Base-by-base conservation (phyloP, 2,113 vertebrate species). In the Melozone crissalis region DNA sequence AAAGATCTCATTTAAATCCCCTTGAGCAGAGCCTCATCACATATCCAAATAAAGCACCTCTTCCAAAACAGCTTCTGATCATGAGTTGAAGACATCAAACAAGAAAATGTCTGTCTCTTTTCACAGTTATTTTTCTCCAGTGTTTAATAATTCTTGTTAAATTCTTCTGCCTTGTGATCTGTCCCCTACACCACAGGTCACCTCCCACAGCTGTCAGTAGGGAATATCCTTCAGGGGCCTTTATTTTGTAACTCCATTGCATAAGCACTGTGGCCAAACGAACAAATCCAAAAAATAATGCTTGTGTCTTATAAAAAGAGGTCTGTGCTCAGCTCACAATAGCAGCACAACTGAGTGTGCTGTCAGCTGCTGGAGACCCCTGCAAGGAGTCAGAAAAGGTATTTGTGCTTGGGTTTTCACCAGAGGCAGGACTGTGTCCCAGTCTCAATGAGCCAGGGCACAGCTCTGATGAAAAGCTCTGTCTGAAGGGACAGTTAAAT, bases 81-180 rank as follows among this genome's bases (percentile, higher is more conserved):
- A 79, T 62, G 84, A 94, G 75, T 27, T 87, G 73, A 84, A 92
- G 73, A 80, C 75, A 88, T 73, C 62, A 76, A 93, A 63, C 55
- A 87, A 59, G 58, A 63, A 84, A 88, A 94, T 4, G 10, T 62
- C 89, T 87, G 63, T 76, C 63, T 80, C 47, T 92, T 59, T 75
- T 31, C 74, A 79, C 23, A 47, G 74, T 84, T 79, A 35, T 91
- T 93, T 91, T 87, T 83, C 63, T 18, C 54, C 72, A 67, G 71
- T 51, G 46, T 35, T 95, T 84, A 89, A 89, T 73, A 66, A 59
- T 61, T 77, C 78, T 24, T 49, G 49, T 91, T 87, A 79, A 82
- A 83, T 95, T 94, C 76, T 90, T 87, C 33, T 94, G 81, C 72
- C 89, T 83, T 95, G 78, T 97, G 95, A 95, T 89, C 74, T 84